Conservation (phyloP, 1,140 invertebrate genomes). For the Drosophila pallidifrons region DNA sequence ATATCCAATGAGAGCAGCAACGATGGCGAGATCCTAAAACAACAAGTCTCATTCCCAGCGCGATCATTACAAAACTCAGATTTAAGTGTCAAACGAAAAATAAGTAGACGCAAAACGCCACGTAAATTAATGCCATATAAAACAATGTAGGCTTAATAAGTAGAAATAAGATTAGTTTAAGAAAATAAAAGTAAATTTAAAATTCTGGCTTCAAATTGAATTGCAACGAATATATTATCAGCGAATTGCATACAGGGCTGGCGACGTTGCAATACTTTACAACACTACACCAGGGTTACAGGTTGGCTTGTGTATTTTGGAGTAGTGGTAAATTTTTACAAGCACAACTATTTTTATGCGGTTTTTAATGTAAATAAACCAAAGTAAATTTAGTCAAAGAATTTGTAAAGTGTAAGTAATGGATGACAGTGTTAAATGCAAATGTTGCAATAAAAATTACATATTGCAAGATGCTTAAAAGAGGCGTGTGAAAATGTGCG, state of each 20-base stretch:
- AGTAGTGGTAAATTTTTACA: constrained; percentile 78
- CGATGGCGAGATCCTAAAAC: constrained; percentile 42
- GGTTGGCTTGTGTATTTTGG: constrained; percentile 73
- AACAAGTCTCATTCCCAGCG: constrained; percentile 40
- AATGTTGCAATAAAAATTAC: constrained; percentile 9
- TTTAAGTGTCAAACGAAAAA: constrained; percentile 41
- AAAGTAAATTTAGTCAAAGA: constrained; percentile 67
- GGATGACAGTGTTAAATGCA: background rate
- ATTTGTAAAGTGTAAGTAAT: constrained; percentile 74
- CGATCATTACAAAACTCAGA: constrained; percentile 43
- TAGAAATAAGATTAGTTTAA: constrained; percentile 29
- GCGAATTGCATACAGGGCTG: constrained; percentile 22
- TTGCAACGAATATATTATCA: constrained; percentile 25
- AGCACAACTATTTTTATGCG: constrained; percentile 72
- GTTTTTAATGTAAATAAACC: constrained; percentile 78
- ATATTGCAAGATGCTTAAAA: background rate
- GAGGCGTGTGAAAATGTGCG: constrained; percentile 54
- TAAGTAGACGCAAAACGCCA: constrained; percentile 41
- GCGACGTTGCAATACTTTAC: constrained; percentile 4
- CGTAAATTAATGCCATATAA: constrained; percentile 20
- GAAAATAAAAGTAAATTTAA: background rate
- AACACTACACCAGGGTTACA: constrained; percentile 59
- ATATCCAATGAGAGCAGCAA: constrained; percentile 69
- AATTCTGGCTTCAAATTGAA: constrained; percentile 57
- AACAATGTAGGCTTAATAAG: constrained; percentile 20